Base-by-base conservation (phyloP, 2,797 vertebrate species). In the Psittacula derbiana region DNA sequence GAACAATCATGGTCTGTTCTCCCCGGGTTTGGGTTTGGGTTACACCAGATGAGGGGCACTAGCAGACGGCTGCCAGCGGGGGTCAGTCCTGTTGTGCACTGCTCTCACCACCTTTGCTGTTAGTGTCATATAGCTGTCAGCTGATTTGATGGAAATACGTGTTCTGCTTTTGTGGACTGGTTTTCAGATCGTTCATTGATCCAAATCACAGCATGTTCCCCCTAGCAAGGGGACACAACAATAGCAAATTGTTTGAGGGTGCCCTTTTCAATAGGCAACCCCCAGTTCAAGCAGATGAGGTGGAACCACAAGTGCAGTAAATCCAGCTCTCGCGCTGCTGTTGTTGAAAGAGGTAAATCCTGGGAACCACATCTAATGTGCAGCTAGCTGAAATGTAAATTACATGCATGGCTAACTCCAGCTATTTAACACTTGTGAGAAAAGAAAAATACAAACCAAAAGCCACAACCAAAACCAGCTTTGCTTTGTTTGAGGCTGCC, bases 61-160 rank as follows among this genome's bases (percentile, higher is more conserved):
- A 0, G 1, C 38, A 28, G 31, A 6, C 1, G 3, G 49, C 41
- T 55, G 31, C 52, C 31, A 25, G 28, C 11, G 11, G 17, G 4
- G 12, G 9, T 57, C 55, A 57, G 55, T 46, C 24, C 49, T 65
- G 66, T 78, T 30, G 10, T 30, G 18, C 31, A 0, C 33, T 25
- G 38, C 36, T 74, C 40, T 58, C 31, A 44, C 17, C 19, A 10
- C 11, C 15, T 2, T 12, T 33, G 30, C 46, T 66, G 14, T 33
- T 67, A 40, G 28, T 24, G 21, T 50, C 11, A 5, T 2, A 18
- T 7, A 71, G n/a, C 55, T 12, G 7, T 13, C 72, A 46, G 36
- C 14, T 38, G 44, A 60, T 80, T 67, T 86, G 55, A n/a, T 38
- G 30, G 31, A 90, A 88, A 65, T 15, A 5, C 0, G 0, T 14